phyloP scores from a whole-genome alignment of 2,888 invertebrate species.

The Apocheima hispidaria region DNA sequence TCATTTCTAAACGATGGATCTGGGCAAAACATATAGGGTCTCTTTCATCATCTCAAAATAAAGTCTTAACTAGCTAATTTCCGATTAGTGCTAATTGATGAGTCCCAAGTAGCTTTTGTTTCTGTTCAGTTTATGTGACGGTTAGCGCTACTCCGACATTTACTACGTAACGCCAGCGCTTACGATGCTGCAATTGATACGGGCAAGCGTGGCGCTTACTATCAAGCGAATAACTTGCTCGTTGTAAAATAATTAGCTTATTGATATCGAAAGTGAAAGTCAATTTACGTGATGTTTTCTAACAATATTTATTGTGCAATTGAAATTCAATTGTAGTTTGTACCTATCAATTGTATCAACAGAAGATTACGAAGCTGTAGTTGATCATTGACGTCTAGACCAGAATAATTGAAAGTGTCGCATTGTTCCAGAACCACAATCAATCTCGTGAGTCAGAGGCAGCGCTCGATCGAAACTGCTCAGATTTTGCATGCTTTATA shows the following conservation, averaged over 20 bases:
- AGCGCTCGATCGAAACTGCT: constrained; percentile 48
- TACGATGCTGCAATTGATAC: no score
- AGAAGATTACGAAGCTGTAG: constrained; percentile 14
- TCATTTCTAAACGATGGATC: neutral
- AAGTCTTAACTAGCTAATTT: no score
- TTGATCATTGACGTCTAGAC: constrained; percentile 18
- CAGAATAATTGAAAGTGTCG: constrained; percentile 30
- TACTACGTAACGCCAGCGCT: no score
- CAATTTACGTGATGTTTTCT: constrained; percentile 19
- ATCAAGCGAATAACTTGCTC: neutral
- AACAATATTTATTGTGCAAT: constrained; percentile 8
- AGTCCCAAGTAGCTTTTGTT: no score
- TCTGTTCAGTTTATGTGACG: no score
- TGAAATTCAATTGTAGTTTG: constrained; percentile 21
- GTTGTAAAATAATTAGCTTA: neutral
- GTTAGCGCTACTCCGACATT: no score
- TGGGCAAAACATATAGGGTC: neutral
- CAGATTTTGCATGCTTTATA: constrained; percentile 56
- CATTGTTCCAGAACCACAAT: constrained; percentile 32
- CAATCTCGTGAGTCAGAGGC: constrained; percentile 25
- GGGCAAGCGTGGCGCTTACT: neutral
- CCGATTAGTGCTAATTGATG: no score
- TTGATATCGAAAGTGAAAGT: constrained; percentile 20
- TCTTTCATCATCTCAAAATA: no score
- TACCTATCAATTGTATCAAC: constrained; percentile 4